Evolutionary conservation across 2,113 vertebrate genomes (phyloP).

Genomic region (Cisticola juncidis): DNA sequence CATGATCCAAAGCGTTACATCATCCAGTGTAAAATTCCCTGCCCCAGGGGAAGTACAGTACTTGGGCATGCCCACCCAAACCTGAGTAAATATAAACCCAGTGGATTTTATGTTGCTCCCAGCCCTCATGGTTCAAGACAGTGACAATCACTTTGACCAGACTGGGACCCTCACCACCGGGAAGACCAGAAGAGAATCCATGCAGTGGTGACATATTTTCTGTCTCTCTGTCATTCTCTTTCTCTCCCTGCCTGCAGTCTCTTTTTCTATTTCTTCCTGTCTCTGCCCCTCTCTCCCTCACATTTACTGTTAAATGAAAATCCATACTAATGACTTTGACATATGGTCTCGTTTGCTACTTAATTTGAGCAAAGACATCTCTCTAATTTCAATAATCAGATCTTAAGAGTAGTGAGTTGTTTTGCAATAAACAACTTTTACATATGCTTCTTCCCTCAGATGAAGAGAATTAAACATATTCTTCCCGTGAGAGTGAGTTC

Average conservation of each 20-base stretch:
- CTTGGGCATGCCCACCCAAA: background rate
- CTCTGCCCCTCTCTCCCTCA: background rate
- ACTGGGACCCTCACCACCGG: background rate
- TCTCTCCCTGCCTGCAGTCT: background rate
- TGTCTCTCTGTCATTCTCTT: background rate
- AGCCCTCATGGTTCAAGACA: background rate
- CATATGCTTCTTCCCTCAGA: background rate
- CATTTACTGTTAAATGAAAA: background rate
- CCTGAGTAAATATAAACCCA: background rate
- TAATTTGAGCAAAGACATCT: background rate
- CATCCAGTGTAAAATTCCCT: background rate
- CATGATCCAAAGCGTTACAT: background rate
- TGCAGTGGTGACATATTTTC: background rate
- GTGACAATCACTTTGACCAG: background rate
- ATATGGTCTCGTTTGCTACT: rapidly evolving
- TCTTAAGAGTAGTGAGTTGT: background rate
- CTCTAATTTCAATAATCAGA: background rate
- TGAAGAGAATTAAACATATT: background rate
- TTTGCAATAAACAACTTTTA: background rate
- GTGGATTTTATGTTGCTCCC: background rate
- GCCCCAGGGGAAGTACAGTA: background rate
- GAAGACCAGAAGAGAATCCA: background rate
- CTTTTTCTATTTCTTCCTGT: background rate
- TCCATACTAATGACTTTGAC: background rate
- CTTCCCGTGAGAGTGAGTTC: background rate